Evolutionary conservation across 1,140 invertebrate species (phyloP).

Genomic region (Drosophila trapezifrons): DNA sequence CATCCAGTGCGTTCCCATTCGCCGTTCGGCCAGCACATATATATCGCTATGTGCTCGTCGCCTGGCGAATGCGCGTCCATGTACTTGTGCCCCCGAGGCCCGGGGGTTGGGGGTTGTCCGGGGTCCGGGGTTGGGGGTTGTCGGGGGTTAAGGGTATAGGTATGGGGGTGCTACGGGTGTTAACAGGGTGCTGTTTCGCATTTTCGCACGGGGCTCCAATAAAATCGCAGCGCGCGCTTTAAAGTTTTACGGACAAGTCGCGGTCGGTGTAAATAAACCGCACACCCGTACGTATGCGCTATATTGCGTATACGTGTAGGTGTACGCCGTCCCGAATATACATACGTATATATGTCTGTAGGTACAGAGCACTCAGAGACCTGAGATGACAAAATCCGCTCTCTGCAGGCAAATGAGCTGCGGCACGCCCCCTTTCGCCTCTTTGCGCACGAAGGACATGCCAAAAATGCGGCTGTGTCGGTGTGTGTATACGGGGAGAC

Average conservation of each 20-base stretch:
- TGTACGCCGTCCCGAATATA: constrained; percentile 8
- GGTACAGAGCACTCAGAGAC: constrained; percentile 1
- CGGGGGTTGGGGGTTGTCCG: constrained; percentile 26
- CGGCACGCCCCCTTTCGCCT: constrained; percentile 66
- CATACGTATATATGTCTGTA: constrained; percentile 10
- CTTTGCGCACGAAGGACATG: constrained; percentile 62
- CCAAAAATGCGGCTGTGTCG: constrained; percentile 59
- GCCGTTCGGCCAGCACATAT: constrained; percentile 29
- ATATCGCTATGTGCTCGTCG: constrained; percentile 31
- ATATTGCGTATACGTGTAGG: constrained; percentile 32
- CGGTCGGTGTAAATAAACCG: constrained; percentile 76
- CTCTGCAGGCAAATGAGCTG: constrained; percentile 68
- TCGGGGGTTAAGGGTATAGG: too few relatives aligned
- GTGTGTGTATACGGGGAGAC: constrained; percentile 47
- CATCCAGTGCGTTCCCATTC: constrained; percentile 51
- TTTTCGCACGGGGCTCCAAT: constrained; percentile 72
- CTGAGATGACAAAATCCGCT: constrained; percentile 49
- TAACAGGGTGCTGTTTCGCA: constrained; percentile 37
- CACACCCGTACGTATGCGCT: constrained; percentile 36
- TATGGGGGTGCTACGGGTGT: constrained; percentile 3
- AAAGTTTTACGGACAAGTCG: constrained; percentile 79
- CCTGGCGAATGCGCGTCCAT: constrained; percentile 68
- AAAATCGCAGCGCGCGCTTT: constrained; percentile 78
- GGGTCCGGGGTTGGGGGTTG: background rate
- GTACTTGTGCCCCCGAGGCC: constrained; percentile 43